Base-by-base conservation (phyloP, 2,797 vertebrate species). In the Scleropages formosus region DNA sequence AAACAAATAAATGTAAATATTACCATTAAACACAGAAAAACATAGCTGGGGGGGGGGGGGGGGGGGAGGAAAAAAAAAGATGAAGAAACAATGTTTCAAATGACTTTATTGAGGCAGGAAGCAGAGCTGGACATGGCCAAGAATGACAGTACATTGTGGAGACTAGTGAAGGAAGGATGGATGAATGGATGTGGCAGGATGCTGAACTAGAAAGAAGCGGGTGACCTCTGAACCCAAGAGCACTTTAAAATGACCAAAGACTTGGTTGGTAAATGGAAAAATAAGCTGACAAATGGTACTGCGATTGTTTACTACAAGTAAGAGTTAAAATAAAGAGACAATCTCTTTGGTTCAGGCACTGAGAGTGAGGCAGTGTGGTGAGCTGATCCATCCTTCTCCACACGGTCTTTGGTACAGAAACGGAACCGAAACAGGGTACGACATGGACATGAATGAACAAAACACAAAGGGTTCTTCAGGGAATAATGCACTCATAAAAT, bases 51-150 rank as follows among this genome's bases (percentile, higher is more conserved):
- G 65, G 63, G 64, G 66, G 56, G 62, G 73, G 10, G 65, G 63
- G 64, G 66, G 56, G 67, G 26, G 39, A 75, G 71, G 47, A 71
- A 72, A 59, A 26, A 59, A 44, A 58, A 75, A 15, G 44, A 69
- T 75, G 31, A 20, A 46, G 44, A 24, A 22, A 56, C 1, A 2
- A 78, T 65, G 83, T 84, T 72, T 18, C 66, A 79, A 26, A 70
- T 49, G 39, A 18, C 62, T 91, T 91, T 90, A 91, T 89, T 91
- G 73, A 69, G 47, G 77, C 79, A 7, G 77, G 77, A 80, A 64
- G 58, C 51, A 80, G 72, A 3, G 1, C 31, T 75, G 79, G 60
- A 46, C 59, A 51, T 53, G 77, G 64, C 4, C 18, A 77, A 62
- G 72, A 39, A 31, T 77, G 69, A 86, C 80, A 81, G 51, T 46